Conservation (phyloP, 2,113 vertebrate genomes). For the Thermophis baileyi region DNA sequence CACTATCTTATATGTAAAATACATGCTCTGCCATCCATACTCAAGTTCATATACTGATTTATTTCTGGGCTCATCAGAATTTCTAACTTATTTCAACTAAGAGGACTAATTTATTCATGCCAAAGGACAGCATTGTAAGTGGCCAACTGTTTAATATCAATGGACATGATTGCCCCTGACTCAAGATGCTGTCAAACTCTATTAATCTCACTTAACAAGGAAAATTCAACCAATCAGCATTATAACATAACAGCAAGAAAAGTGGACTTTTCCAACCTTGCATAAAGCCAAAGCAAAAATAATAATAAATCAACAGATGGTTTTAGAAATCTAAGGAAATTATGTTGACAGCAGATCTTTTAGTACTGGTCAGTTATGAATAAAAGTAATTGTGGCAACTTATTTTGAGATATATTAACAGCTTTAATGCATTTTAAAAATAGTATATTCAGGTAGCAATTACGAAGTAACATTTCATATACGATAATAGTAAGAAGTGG, state of each 20-base stretch:
- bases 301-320: not conserved
- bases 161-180: slow-evolving; percentile 58
- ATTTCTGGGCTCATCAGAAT: slow-evolving; percentile 31
- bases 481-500: not conserved
- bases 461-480: not conserved
- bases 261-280: not conserved
- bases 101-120: slow-evolving; percentile 33
- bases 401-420: not conserved
- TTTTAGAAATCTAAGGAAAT: not conserved
- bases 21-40: not conserved
- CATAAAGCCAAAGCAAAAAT: not conserved
- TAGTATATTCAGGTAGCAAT: not conserved
- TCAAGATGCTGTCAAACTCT: slow-evolving; percentile 52
- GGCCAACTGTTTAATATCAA: slow-evolving; percentile 69
- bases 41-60: not conserved
- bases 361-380: not conserved
- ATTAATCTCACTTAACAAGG: slow-evolving; percentile 42
- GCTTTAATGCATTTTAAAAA: not conserved
- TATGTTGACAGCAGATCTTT: not conserved
- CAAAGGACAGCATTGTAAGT: slow-evolving; percentile 41
- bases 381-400: not conserved
- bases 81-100: slow-evolving; percentile 43
- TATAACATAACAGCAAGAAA: not conserved
- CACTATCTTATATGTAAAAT: not conserved
- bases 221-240: slow-evolving; percentile 46